phyloP scores from a whole-genome alignment of 2,888 invertebrate genomes.

The Cephus rjabovi region DNA sequence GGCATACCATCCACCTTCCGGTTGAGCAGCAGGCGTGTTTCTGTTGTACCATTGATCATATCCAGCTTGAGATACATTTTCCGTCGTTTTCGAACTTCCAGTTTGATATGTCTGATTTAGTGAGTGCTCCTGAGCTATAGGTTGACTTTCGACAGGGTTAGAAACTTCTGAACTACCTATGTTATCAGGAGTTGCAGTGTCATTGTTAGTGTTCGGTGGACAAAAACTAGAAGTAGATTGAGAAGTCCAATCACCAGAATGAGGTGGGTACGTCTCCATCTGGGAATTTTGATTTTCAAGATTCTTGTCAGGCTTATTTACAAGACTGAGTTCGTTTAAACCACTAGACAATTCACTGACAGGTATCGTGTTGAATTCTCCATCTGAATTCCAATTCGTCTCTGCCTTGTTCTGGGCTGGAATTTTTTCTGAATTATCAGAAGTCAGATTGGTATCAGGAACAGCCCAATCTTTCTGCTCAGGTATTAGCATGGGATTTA shows the following conservation, averaged over 20 bases:
- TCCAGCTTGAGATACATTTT: slow-evolving; percentile 37
- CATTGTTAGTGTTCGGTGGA: slow-evolving; percentile 3
- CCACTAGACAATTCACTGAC: slow-evolving; percentile 43
- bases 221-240: slow-evolving; percentile 12
- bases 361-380: slow-evolving; percentile 39
- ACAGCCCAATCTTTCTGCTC: slow-evolving; percentile 21
- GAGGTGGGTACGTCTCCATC: slow-evolving; percentile 3
- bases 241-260: slow-evolving; percentile 15
- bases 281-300: slow-evolving; percentile 29
- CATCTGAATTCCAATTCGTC: slow-evolving; percentile 41
- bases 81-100: slow-evolving; percentile 23
- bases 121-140: slow-evolving; percentile 28
- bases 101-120: slow-evolving; percentile 19
- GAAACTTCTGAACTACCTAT: slow-evolving; percentile 24
- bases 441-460: slow-evolving; percentile 21
- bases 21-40: slow-evolving; percentile 35
- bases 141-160: slow-evolving; percentile 31
- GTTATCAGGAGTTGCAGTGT: slow-evolving; percentile 27
- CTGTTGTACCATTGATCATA: slow-evolving; percentile 64
- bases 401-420: slow-evolving; percentile 38
- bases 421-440: slow-evolving; percentile 35
- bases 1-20: slow-evolving; percentile 47
- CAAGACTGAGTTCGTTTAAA: slow-evolving; percentile 51
- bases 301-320: slow-evolving; percentile 31
- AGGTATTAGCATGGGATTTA: background rate